Evolutionary conservation across 35 echinoderm and acorn worm species (phyloP).

Genomic region (Hemicentrotus pulcherrimus): DNA sequence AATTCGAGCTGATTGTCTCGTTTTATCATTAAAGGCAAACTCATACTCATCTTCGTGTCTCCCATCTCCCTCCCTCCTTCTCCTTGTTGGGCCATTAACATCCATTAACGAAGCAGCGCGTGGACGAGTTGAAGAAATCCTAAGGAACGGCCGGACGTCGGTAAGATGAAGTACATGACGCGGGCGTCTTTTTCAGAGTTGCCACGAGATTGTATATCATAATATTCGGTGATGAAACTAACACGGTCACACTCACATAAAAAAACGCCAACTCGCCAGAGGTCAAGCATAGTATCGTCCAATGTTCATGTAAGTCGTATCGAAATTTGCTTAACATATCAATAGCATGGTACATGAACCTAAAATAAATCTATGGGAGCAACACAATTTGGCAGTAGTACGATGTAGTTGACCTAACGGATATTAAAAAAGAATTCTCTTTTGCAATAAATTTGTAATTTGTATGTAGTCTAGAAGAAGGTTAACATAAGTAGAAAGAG

Average conservation of each 20-base stretch:
- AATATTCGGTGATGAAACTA: neutral
- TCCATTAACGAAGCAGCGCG: neutral
- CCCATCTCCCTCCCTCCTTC: constrained; percentile 27
- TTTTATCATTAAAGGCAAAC: constrained; percentile 21
- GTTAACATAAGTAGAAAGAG: no score
- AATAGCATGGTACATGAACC: no score
- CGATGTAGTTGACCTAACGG: no score
- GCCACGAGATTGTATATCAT: neutral
- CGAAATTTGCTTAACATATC: no score
- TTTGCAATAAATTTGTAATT: no score
- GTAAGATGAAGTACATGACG: neutral
- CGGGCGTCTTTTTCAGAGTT: neutral
- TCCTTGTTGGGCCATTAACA: constrained; percentile 3
- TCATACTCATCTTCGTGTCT: constrained; percentile 7
- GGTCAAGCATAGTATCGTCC: neutral
- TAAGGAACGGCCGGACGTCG: neutral
- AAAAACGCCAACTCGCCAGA: neutral
- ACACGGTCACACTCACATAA: neutral
- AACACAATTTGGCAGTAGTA: no score
- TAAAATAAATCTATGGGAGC: no score
- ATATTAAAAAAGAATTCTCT: no score
- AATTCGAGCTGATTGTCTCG: constrained; percentile 22
- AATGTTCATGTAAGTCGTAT: neutral
- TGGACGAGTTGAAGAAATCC: neutral
- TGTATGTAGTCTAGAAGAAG: no score